Conservation (phyloP, 2,888 invertebrate genomes). For the Gymnocheta viridis region DNA sequence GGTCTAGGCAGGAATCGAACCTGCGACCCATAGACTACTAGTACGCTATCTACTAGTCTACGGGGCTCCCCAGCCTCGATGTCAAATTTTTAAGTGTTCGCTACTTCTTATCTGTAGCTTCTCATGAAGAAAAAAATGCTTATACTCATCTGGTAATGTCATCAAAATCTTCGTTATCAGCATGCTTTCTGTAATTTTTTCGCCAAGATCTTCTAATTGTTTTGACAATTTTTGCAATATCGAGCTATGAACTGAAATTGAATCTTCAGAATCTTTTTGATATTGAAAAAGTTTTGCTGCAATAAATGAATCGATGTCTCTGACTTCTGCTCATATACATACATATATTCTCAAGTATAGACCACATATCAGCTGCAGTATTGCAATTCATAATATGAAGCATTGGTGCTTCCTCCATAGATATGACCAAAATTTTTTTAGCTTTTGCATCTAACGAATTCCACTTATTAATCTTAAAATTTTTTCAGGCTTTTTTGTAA, state of each 20-base stretch:
- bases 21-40: too few relatives aligned
- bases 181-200: slow-evolving; percentile 69
- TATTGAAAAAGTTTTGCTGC: slow-evolving; percentile 74
- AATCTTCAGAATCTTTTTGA: slow-evolving; percentile 61
- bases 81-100: slow-evolving; percentile 72
- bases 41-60: too few relatives aligned
- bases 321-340: slow-evolving; percentile 76
- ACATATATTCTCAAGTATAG: slow-evolving; percentile 60
- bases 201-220: slow-evolving; percentile 67
- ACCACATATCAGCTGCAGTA: slow-evolving; percentile 67
- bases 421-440: slow-evolving; percentile 11
- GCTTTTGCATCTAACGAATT: background rate
- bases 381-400: slow-evolving; percentile 64
- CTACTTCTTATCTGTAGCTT: slow-evolving; percentile 70
- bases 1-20: too few relatives aligned
- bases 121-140: slow-evolving; percentile 70
- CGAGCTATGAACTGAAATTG: slow-evolving; percentile 52
- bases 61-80: too few relatives aligned
- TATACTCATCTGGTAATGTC: slow-evolving; percentile 72
- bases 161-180: slow-evolving; percentile 72
- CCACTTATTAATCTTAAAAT: background rate
- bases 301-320: slow-evolving; percentile 76
- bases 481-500: slow-evolving; percentile 23
- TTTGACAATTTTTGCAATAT: slow-evolving; percentile 59
- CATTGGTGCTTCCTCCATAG: slow-evolving; percentile 65